Evolutionary conservation across 1,140 invertebrate genomes (phyloP), one percentile per base, ranked within the genome.

Genomic region (Heliconius hermathena): DNA sequence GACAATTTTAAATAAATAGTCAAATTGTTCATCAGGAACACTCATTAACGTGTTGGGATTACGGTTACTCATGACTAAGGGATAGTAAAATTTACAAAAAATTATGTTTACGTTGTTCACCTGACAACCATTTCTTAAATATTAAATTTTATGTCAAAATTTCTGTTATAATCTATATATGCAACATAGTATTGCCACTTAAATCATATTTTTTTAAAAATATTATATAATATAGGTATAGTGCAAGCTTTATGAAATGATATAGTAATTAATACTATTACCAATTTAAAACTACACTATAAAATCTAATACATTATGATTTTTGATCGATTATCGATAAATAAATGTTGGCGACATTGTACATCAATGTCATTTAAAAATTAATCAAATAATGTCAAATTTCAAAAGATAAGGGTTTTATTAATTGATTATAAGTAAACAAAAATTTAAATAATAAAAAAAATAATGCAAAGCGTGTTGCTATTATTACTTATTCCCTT

Each of bases 1-100:
- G 54, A 98, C 97, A 74, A 98, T 97, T 96, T 98, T 98, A 88
- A 98, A 98, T 41, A 98, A 90, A 94, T 97, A 97, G 95, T 97
- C 97, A 89, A 97, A 97, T 80, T 95, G 95, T 85, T 97, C 97
- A 79, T 97, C 97, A 18, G 95, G 95, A 29, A 95, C 95, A 71
- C 93, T 95, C 94, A 96, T 95, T 70, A 96, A 85, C 76, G 95
- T 96, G 77, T 95, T 94, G 52, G 95, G 94, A 90, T 96, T 95
- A 76, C 95, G 94, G 87, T 83, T 94, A 84, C 86, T 90, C 91
- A 94, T 94, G 76, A 79, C 88, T 89, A 82, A 75, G 85, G 86
- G 74, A 85, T 87, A 84, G 84, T 82, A 41, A 46, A 78, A 57
- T 33, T 80, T 73, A 80, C 33, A 75, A 85, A 26, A 83, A 81